These are phyloP conservation scores for Siphlonurus alternatus DNA, from an alignment of 2,888 invertebrate genomes.

Conservation along the genomic window DNA sequence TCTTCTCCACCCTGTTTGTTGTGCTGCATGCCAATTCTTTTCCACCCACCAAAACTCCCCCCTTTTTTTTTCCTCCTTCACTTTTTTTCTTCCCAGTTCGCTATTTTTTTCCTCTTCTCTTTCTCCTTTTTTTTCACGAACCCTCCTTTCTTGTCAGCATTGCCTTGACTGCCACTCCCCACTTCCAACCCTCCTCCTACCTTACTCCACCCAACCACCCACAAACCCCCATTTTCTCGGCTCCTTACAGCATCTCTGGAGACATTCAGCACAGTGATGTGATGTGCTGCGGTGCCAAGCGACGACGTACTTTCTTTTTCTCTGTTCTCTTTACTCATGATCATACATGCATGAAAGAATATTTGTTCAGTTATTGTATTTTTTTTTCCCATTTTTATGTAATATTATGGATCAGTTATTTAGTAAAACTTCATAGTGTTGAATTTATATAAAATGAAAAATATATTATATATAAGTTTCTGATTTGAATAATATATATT, in stretches of 20 bases:
- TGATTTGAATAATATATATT: too few species aligned
- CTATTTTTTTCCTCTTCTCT: background rate
- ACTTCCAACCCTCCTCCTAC: background rate
- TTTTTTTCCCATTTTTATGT: too few species aligned
- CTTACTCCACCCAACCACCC: background rate
- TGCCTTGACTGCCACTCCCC: background rate
- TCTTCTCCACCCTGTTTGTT: background rate
- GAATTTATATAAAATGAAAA: too few species aligned
- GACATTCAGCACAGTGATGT: too few species aligned
- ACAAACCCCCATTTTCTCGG: background rate
- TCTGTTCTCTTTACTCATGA: too few species aligned
- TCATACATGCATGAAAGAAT: too few species aligned
- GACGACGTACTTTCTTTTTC: too few species aligned
- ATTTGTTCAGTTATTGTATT: too few species aligned
- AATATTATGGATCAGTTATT: too few species aligned
- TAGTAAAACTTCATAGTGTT: too few species aligned
- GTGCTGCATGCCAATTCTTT: slow-evolving; percentile 6
- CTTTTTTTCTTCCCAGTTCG: background rate
- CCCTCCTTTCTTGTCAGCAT: background rate
- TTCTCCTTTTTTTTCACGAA: background rate
- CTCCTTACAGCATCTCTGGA: background rate
- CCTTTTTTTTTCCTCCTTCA: background rate
- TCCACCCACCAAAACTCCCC: slow-evolving; percentile 3
- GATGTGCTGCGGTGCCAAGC: too few species aligned
- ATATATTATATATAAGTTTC: too few species aligned